These are phyloP conservation scores for Semicossyphus pulcher DNA, from an alignment of 2,113 vertebrate genomes.

Conservation along the genomic window DNA sequence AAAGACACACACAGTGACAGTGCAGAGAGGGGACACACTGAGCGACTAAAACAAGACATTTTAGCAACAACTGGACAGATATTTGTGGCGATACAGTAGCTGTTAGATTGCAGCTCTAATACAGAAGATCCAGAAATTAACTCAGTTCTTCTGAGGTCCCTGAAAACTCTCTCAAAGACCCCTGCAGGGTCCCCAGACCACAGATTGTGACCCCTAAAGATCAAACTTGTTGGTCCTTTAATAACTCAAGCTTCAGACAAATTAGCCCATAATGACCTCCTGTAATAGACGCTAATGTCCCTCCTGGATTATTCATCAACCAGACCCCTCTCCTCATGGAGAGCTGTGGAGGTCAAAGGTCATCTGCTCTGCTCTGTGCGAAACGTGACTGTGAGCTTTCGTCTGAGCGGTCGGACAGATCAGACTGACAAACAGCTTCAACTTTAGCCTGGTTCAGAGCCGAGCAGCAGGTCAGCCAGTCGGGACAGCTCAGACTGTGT, in stretches of 20 bases:
- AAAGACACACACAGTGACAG: neutral
- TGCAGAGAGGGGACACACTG: neutral
- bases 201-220: neutral
- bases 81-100: neutral
- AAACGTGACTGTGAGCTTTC: neutral
- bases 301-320: slow-evolving; percentile 29
- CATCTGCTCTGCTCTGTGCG: neutral
- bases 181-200: too few species aligned
- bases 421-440: slow-evolving; percentile 7
- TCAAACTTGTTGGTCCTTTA: slow-evolving; percentile 1
- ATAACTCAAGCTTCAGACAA: neutral
- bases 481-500: neutral
- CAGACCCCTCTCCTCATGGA: neutral
- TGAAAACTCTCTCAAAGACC: neutral
- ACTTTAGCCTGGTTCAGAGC: slow-evolving; percentile 23
- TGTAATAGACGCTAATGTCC: neutral
- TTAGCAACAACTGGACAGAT: neutral
- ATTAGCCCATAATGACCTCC: neutral
- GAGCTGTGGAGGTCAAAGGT: slow-evolving; percentile 41
- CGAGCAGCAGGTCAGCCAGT: slow-evolving; percentile 3
- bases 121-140: too few species aligned
- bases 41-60: neutral
- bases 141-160: neutral
- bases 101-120: neutral
- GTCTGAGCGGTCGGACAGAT: slow-evolving; percentile 6